These are phyloP conservation scores for Mystacides longicornis DNA, from an alignment of 2,888 invertebrate species.

Conservation along the genomic window DNA sequence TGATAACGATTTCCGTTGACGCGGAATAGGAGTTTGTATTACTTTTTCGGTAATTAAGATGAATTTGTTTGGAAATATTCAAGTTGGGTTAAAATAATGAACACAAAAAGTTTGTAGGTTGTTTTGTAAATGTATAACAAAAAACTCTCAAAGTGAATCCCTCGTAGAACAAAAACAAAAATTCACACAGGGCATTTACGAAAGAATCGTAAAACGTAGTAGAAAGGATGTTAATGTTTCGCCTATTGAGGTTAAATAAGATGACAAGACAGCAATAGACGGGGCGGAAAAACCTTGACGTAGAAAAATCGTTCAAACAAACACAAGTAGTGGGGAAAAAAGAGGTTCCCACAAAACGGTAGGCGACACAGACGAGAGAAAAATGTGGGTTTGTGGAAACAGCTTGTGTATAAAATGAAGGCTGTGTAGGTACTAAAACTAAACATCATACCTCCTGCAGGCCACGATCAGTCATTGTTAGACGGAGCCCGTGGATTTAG, in stretches of 20 bases:
- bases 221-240: background rate
- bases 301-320: constrained; percentile 5
- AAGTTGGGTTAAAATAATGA: too few species aligned
- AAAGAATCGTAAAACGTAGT: background rate
- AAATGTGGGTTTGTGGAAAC: constrained; percentile 3
- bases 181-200: too few species aligned
- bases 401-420: too few species aligned
- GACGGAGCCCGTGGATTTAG: constrained; percentile 19
- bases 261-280: constrained; percentile 2
- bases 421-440: background rate
- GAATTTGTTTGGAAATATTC: too few species aligned
- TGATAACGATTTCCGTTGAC: too few species aligned
- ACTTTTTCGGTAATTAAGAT: too few species aligned
- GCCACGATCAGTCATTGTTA: constrained; percentile 26
- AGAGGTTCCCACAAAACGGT: background rate
- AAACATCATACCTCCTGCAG: background rate
- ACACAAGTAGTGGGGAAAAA: background rate
- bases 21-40: too few species aligned
- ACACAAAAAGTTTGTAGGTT: too few species aligned
- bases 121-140: too few species aligned
- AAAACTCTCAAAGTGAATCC: too few species aligned
- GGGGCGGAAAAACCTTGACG: constrained; percentile 10
- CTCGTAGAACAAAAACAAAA: too few species aligned
- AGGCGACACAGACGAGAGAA: background rate
- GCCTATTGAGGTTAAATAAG: background rate